Percentiles rank a stretch among this genome's conserved stretches.
Conservation (phyloP, 2,888 invertebrate species). For the Tenthredo notha region DNA sequence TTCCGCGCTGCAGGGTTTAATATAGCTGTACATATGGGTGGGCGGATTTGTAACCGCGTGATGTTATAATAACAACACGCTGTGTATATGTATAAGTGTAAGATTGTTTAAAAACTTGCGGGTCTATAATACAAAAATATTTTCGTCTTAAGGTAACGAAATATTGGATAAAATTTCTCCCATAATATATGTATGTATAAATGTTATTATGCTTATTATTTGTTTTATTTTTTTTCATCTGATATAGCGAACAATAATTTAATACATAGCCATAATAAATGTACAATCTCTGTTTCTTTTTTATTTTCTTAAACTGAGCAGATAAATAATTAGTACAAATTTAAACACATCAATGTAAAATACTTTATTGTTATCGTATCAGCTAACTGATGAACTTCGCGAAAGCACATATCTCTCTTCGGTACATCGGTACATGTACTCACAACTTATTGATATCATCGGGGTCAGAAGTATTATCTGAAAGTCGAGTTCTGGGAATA, state of each 20-base stretch:
- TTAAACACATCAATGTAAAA: neutral
- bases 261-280: neutral
- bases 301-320: neutral
- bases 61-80: constrained; percentile 12
- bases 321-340: neutral
- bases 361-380: neutral
- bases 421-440: neutral
- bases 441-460: constrained; percentile 2
- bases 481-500: constrained; percentile 39
- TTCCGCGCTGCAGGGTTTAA: neutral
- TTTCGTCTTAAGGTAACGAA: too few species aligned
- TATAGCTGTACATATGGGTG: neutral
- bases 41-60: neutral
- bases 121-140: neutral
- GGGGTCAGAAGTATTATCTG: constrained; percentile 34
- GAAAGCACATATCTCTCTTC: neutral
- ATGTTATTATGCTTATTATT: too few species aligned
- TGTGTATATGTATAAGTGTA: neutral
- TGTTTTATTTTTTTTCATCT: too few species aligned
- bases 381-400: neutral
- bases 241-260: too few species aligned
- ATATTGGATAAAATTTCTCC: too few species aligned
- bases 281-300: neutral
- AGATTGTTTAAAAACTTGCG: neutral
- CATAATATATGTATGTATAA: too few species aligned